phyloP scores from a whole-genome alignment of 2,888 invertebrate genomes.

The Ligdia adustata region DNA sequence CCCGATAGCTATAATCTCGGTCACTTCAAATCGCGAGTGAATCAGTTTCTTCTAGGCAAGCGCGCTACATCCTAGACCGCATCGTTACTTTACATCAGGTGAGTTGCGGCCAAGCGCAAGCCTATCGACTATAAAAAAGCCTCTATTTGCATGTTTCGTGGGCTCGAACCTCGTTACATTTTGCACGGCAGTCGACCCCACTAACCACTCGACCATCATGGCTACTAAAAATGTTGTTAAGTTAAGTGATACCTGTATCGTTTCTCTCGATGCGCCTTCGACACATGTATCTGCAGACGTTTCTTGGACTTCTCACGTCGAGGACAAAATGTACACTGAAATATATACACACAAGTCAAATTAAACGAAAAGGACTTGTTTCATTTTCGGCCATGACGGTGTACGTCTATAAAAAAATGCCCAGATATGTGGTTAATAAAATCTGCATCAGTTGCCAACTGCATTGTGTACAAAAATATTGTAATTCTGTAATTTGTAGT shows the following conservation, averaged over 20 bases:
- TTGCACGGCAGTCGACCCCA: neutral
- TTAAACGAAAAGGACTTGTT: neutral
- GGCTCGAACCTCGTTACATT: neutral
- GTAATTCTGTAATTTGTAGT: neutral
- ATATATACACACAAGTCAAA: neutral
- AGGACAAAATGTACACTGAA: conserved; percentile 48
- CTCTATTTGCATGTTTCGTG: too few species aligned
- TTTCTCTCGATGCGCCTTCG: conserved; percentile 42
- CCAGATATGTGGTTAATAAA: neutral
- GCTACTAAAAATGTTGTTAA: neutral
- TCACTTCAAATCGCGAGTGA: too few species aligned
- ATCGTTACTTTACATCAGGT: too few species aligned
- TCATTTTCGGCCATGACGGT: too few species aligned
- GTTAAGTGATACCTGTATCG: conserved; percentile 16
- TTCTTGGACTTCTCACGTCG: conserved; percentile 53
- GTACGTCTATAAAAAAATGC: neutral
- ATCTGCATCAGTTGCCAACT: too few species aligned
- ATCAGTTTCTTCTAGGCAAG: too few species aligned
- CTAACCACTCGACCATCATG: too few species aligned
- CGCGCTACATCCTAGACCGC: too few species aligned
- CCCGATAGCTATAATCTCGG: too few species aligned
- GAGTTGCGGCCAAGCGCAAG: too few species aligned
- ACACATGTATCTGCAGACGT: conserved; percentile 47
- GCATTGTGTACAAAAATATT: too few species aligned
- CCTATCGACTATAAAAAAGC: too few species aligned